Evolutionary conservation across 2,888 invertebrate species (phyloP), one percentile per base, ranked within the genome.

Genomic region (Euzophera pinguis): DNA sequence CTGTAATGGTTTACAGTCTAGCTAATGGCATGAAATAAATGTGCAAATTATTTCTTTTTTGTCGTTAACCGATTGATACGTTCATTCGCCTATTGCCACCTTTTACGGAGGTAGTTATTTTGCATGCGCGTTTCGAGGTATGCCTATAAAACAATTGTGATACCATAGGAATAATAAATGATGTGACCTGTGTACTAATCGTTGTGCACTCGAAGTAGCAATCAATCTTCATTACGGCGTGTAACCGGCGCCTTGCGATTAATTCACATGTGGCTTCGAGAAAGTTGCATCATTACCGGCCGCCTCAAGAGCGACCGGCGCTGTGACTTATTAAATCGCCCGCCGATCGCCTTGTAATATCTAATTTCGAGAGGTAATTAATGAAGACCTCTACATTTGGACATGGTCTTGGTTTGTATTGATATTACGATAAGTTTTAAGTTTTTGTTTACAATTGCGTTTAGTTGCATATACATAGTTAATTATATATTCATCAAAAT

Each of bases 191-290:
- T 67, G 52, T 63, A 65, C 70, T 78, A 79, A 81, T 78, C 73
- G 76, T 65, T 61, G 64, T 69, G 69, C 68, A 75, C 73, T 80
- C 78, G 59, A 73, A 65, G 62, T 62, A 65, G 57, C 71, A 78
- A 89, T 89, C 81, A 84, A 88, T 89, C 89, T 85, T 86, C 87
- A 88, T 88, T 87, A 86, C 73, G 67, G 64, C 69, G 66, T 73
- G 73, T 81, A 81, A 80, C 73, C 71, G 77, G 73, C 75, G 79
- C 75, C 74, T 76, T 69, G 78, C 78, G 75, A 83, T 82, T 82
- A 76, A 82, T 81, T 84, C 80, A 78, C 78, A 71, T 77, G 72
- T 66, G 70, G 65, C 65, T 74, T 7, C 79, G 86, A 77, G 89
- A 89, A 89, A 89, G 88, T 85, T 76, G 73, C 76, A 65, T 79